Percentiles rank a stretch among this genome's conserved stretches.
These are phyloP conservation scores for Pituophis catenifer DNA, from an alignment of 2,113 vertebrate species.

Conservation along the genomic window DNA sequence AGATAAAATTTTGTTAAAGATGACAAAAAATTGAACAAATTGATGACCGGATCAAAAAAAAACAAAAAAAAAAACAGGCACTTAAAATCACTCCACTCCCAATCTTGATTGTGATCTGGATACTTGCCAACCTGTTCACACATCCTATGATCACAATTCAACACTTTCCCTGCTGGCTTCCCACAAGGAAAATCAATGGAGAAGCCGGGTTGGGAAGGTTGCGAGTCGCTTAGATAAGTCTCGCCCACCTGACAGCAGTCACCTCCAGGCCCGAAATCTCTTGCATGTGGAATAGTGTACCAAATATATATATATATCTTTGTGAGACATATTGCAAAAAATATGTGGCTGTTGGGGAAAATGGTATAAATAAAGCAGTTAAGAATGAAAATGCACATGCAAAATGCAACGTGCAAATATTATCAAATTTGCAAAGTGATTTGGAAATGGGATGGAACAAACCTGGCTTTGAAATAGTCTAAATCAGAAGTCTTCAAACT, in stretches of 20 bases:
- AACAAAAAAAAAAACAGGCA: no score
- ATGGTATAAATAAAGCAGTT: not conserved
- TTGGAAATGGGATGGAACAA: not conserved
- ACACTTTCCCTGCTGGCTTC: not conserved
- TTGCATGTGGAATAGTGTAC: not conserved
- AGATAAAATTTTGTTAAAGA: no score
- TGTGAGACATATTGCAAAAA: not conserved
- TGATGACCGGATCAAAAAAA: no score
- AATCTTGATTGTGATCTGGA: not conserved
- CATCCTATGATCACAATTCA: not conserved
- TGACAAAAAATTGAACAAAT: no score
- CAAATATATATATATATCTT: not conserved
- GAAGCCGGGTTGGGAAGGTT: not conserved
- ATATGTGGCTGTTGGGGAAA: not conserved
- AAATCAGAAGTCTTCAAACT: not conserved
- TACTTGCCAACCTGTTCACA: not conserved
- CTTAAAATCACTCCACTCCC: not conserved
- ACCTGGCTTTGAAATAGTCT: not conserved
- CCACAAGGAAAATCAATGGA: not conserved
- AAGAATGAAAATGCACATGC: not conserved
- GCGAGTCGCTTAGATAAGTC: not conserved
- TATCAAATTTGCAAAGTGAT: not conserved
- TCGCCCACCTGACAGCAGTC: not conserved
- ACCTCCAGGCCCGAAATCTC: not conserved
- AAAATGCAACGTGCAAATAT: not conserved